Evolutionary conservation across 2,888 invertebrate genomes (phyloP), one percentile per base, ranked within the genome.

Genomic region (Parnassius smintheus): DNA sequence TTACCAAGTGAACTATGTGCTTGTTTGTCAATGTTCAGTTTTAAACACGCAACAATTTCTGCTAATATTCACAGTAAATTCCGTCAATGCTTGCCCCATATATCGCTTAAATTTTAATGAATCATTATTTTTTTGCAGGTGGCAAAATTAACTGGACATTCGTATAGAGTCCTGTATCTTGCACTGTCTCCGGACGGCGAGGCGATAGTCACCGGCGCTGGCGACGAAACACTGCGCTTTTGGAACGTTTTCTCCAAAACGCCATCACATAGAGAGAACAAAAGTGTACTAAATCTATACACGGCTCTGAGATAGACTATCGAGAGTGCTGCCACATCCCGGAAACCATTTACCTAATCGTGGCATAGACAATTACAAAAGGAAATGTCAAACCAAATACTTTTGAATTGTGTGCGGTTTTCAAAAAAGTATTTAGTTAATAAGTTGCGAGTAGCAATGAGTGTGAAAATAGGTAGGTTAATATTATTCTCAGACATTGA

Each of bases 241-340:
- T 99, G 99, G 99, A 99, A 99, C 92, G 98, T 99, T 0, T 99
- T 99, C 91, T 98, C 98, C 78, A 99, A 99, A 92, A 98, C 98
- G 13, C 94, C 98, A 48, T 98, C 98, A 64, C 97, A 97, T 81
- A 97, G 97, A 84, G 98, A 98, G 84, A 97, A 97, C 73, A 96
- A 98, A 85, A 98, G 98, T 67, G 97, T 98, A 59, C 93, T 98
- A 63, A 98, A 98, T 90, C 92, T 98, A 41, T 98, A 98, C 88
- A 97, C 98, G 52, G 96, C 97, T 70, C 85, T 93, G 35, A 93
- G 89, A 83, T 93, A 93, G 78, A 72, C 61, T 25, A 57, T 59
- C 61, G 61, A 57, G 52, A 54, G 52, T 44, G 52, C 3, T 46
- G 52, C 59, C 59, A 59, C 22, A 45, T 46, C 11, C 13, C n/a